These are phyloP conservation scores for Periophthalmodon schlosseri DNA, from an alignment of 2,113 vertebrate species.

Conservation along the genomic window DNA sequence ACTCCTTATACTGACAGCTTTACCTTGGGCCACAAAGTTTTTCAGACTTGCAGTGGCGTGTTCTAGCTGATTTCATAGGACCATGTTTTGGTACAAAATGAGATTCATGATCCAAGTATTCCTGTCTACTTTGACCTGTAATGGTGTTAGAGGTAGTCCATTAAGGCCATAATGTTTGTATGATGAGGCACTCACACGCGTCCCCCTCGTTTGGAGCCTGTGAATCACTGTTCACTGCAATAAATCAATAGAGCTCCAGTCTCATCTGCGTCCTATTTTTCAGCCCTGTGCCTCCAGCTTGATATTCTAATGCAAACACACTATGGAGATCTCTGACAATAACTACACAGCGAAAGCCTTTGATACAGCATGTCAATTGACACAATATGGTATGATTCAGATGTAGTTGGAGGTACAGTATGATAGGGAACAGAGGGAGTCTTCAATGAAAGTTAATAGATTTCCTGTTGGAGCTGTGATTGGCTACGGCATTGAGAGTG, in stretches of 20 bases:
- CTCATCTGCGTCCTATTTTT: conserved; percentile 56
- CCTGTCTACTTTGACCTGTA: background rate
- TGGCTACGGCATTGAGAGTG: background rate
- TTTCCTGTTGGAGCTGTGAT: background rate
- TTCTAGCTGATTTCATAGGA: background rate
- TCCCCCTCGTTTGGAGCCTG: conserved; percentile 34
- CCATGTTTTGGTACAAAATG: background rate
- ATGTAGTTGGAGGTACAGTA: background rate
- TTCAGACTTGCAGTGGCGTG: no score
- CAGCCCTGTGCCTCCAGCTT: conserved; percentile 32
- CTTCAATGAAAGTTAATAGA: background rate
- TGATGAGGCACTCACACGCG: conserved; percentile 19
- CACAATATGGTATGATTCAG: conserved; percentile 2
- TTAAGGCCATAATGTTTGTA: conserved; percentile 17
- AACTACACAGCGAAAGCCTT: background rate
- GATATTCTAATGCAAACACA: conserved; percentile 25
- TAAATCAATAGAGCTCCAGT: conserved; percentile 48
- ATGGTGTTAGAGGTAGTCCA: conserved; percentile 17
- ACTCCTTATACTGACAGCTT: no score
- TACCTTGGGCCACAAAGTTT: no score
- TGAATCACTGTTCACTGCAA: conserved; percentile 27
- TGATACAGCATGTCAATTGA: conserved; percentile 18
- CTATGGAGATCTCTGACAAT: conserved; percentile 37
- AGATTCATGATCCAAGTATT: background rate
- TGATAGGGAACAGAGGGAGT: background rate